Base-by-base conservation (phyloP, 2,888 invertebrate genomes). In the Holacanthella duospinosa region DNA sequence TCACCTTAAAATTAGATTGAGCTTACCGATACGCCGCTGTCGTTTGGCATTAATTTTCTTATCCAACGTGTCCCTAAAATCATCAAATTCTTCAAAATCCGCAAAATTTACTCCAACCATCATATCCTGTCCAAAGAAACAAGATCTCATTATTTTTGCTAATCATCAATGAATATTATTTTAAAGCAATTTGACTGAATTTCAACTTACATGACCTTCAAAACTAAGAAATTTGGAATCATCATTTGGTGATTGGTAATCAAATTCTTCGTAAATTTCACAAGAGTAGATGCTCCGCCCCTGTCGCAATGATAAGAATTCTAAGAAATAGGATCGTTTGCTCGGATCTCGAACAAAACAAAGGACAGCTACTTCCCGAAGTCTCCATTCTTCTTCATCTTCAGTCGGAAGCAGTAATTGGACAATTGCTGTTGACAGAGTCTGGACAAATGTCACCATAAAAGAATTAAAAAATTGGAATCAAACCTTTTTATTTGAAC, bases 251-350 rank as follows among this genome's bases (percentile, higher is more conserved):
- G 48, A n/a, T 19, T 21, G 6, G 48, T 48, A 48, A 48, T 48
- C 48, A 21, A 48, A 48, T 21, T 48, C 48, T 21, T 48, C 48
- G n/a, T 48, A 48, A n/a, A 48, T 48, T 48, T 48, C 48, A 48
- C 48, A 48, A 21, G 48, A 9, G 48, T 48, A n/a, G 21, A 48
- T 9, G 48, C 48, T 16, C 21, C 48, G 12, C 4, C 48, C 48
- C 48, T 16, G 6, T 48, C 48, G 12, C 16, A 48, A 21, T 48
- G 48, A 48, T 16, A 48, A n/a, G 21, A 48, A 48, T 48, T 48
- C 48, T 21, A 48, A 21, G n/a, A 48, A 48, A n/a, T 48, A 48
- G 21, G 48, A 48, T 21, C 48, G 48, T 21, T 48, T 48, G 21
- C 48, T 48, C 16, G 48, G 48, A 48, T 48, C 48, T 21, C 48